Percentiles rank a stretch among this genome's conserved stretches.
Evolutionary conservation across 2,113 vertebrate species (phyloP).

Genomic region (human (Homo sapiens)): DNA sequence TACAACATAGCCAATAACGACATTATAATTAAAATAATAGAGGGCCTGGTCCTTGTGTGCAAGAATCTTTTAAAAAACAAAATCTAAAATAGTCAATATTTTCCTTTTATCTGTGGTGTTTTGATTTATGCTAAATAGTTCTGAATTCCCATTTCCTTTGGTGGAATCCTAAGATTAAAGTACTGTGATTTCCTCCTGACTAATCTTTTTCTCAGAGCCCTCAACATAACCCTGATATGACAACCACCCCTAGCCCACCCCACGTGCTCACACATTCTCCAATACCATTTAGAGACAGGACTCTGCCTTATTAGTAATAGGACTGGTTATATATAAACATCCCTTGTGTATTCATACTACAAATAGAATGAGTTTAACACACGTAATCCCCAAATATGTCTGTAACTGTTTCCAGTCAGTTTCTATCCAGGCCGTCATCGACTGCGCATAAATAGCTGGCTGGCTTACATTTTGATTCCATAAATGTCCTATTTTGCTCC

Average conservation of each 20-base stretch:
- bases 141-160: background rate
- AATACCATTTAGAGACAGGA: background rate
- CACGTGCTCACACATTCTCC: background rate
- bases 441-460: background rate
- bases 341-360: slow-evolving; percentile 29
- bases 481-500: background rate
- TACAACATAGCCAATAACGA: background rate
- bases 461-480: background rate
- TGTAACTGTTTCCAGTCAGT: slow-evolving; percentile 54
- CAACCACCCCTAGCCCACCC: too few species aligned
- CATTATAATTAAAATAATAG: background rate
- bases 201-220: background rate
- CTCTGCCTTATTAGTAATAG: background rate
- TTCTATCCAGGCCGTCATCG: background rate
- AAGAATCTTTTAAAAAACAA: background rate
- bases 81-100: background rate
- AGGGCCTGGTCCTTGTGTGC: background rate
- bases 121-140: background rate
- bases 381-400: background rate
- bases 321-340: slow-evolving; percentile 53
- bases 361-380: slow-evolving; percentile 8
- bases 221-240: fast-evolving
- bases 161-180: background rate
- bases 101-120: background rate
- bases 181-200: background rate